Evolutionary conservation across 2,888 invertebrate species (phyloP), one percentile per base, ranked within the genome.

Genomic region (Blastobasis adustella): DNA sequence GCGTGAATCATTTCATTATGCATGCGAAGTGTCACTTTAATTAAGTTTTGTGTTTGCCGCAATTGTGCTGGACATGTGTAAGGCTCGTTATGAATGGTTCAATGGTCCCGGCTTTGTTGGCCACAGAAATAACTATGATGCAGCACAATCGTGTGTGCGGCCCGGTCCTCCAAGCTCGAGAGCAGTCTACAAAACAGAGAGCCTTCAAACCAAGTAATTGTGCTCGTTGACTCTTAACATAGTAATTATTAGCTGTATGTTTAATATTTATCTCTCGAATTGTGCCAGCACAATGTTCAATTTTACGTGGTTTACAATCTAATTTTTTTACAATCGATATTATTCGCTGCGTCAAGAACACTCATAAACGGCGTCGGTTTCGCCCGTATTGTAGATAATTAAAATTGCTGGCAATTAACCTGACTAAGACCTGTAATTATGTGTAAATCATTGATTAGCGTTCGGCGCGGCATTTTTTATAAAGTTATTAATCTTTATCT

Each of bases 371-470:
- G 67, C 62, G 69, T 67, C 59, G 62, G 60, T 74, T 71, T 71
- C 71, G 70, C 62, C 59, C 55, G 64, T 69, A 71, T 72, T 69
- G 69, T 74, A 73, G 85, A 83, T 86, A 88, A 88, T 87, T 88
- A 86, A 83, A 83, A 84, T 82, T 73, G 77, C 73, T 67, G 69
- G 73, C 84, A 84, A 84, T 86, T 84, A 84, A 77, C 61, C 60
- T 59, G 58, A 59, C 62, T 73, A 68, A 73, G 70, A 65, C 69
- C 68, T 65, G 68, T 84, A 83, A 84, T 83, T 84, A 84, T 75
- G 82, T 84, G 81, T 86, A 85, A 83, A 84, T 85, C 79, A 81
- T 66, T 76, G 87, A 85, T 87, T 83, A 83, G 73, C 61, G 58
- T 61, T 56, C 58, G 66, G 49, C 53, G 73, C 79, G 86, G 84